Percentiles rank a stretch among this genome's conserved stretches.
These are phyloP conservation scores for Panagrolaimus sp. DNA, from an alignment of 1,140 invertebrate genomes.

Conservation along the genomic window DNA sequence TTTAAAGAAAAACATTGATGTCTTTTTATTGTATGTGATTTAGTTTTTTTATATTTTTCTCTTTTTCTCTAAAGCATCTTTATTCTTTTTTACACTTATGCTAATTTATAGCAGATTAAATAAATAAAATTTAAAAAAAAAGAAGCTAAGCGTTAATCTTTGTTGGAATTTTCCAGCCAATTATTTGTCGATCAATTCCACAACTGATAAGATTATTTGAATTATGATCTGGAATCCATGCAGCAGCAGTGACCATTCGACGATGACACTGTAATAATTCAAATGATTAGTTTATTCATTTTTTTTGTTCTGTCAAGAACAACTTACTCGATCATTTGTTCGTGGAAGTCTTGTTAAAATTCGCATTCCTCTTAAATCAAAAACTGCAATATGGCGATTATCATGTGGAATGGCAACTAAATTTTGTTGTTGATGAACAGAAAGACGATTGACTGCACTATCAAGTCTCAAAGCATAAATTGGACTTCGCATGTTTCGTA, in stretches of 20 bases:
- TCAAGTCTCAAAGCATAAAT: conserved; percentile 86
- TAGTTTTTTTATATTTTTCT: too few relatives aligned
- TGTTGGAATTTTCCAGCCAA: conserved; percentile 78
- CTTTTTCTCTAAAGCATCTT: too few relatives aligned
- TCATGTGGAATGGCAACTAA: conserved; percentile 93
- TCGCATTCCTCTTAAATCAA: conserved; percentile 83
- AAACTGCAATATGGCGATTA: conserved; percentile 88
- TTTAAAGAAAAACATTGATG: too few relatives aligned
- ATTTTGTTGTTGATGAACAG: conserved; percentile 73
- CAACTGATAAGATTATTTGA: conserved; percentile 83
- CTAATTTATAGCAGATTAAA: too few relatives aligned
- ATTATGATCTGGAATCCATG: conserved; percentile 79
- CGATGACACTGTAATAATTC: conserved; percentile 75
- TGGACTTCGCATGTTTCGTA: conserved; percentile 91
- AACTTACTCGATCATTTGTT: conserved; percentile 61
- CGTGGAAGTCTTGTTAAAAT: conserved; percentile 75
- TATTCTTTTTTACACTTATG: too few relatives aligned
- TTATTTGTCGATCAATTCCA: conserved; percentile 86
- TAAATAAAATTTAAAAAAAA: too few relatives aligned
- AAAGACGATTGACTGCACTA: conserved; percentile 81
- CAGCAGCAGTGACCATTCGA: conserved; percentile 85
- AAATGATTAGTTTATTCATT: conserved; percentile 14
- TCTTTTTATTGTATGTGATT: too few relatives aligned
- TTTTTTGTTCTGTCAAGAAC: background rate
- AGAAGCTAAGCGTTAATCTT: too few relatives aligned